Conservation (phyloP, 2,888 invertebrate genomes). For the Drosophila birchii region DNA sequence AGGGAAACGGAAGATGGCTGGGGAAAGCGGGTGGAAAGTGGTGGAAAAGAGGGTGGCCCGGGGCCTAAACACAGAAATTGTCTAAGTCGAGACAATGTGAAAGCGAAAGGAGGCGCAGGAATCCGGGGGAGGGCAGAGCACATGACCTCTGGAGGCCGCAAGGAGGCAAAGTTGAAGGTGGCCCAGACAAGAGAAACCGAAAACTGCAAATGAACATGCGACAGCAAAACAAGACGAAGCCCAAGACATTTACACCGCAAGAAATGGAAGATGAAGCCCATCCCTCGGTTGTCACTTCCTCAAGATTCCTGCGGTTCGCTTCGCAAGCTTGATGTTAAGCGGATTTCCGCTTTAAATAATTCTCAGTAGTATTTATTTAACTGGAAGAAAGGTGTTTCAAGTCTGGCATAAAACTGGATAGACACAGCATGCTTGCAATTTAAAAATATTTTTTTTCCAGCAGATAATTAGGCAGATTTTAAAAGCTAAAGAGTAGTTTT, state of each 20-base stretch:
- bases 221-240: conserved; percentile 21
- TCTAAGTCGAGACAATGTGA: conserved; percentile 62
- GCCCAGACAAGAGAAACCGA: conserved; percentile 36
- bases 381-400: background rate
- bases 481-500: background rate
- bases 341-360: background rate
- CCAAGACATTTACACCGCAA: conserved; percentile 33
- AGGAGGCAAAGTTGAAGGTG: conserved; percentile 43
- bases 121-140: conserved; percentile 35
- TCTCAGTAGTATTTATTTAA: background rate
- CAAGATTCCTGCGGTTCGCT: background rate
- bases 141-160: conserved; percentile 67
- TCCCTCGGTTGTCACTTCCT: background rate
- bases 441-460: background rate
- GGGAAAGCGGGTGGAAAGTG: background rate
- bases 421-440: background rate
- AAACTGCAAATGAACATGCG: conserved; percentile 71
- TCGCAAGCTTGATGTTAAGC: background rate
- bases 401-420: background rate
- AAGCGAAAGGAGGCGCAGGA: conserved; percentile 47
- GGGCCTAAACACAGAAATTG: conserved; percentile 59
- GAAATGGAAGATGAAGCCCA: conserved; percentile 5
- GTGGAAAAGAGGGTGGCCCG: conserved; percentile 16
- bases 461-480: background rate
- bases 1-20: conserved; percentile 17